Percentiles rank a stretch among this genome's conserved stretches.
phyloP scores from a whole-genome alignment of 1,140 invertebrate species.

The Hylaeus anthracinus region DNA sequence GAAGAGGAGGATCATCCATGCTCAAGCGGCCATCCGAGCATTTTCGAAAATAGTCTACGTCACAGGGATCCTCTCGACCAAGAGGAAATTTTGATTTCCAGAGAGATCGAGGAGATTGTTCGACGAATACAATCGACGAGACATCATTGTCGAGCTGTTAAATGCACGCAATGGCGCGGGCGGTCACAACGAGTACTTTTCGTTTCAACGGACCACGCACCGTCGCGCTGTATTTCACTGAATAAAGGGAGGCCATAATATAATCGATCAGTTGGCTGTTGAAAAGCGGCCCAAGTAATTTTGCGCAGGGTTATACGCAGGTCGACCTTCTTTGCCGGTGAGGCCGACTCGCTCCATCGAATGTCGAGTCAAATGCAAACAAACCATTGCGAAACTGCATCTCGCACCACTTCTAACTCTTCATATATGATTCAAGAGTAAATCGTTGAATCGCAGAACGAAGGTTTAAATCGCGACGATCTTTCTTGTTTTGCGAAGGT shows the following conservation, averaged over 20 bases:
- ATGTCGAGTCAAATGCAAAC: conserved; percentile 54
- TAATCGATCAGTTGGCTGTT: conserved; percentile 64
- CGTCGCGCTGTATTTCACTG: conserved; percentile 30
- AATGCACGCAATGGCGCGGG: not conserved
- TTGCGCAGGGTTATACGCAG: conserved; percentile 44
- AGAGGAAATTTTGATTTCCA: too few relatives aligned
- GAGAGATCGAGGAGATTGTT: too few relatives aligned
- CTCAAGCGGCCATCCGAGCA: not conserved
- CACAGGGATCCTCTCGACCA: too few relatives aligned
- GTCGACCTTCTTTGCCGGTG: conserved; percentile 32
- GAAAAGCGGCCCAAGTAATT: conserved; percentile 61
- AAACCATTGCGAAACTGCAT: conserved; percentile 27
- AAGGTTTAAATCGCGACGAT: too few relatives aligned
- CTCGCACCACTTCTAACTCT: conserved; percentile 37
- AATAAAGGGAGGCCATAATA: conserved; percentile 57
- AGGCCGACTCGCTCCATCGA: conserved; percentile 36
- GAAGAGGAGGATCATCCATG: not conserved
- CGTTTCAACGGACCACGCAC: conserved; percentile 1
- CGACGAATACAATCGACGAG: too few relatives aligned
- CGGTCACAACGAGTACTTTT: not conserved
- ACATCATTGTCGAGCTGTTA: not conserved
- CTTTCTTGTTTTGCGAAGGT: too few relatives aligned
- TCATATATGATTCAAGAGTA: not conserved
- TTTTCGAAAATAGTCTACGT: not conserved
- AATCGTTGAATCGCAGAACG: too few relatives aligned